These are phyloP conservation scores for Oreortyx pictus DNA, from an alignment of 2,797 vertebrate species.

Conservation along the genomic window DNA sequence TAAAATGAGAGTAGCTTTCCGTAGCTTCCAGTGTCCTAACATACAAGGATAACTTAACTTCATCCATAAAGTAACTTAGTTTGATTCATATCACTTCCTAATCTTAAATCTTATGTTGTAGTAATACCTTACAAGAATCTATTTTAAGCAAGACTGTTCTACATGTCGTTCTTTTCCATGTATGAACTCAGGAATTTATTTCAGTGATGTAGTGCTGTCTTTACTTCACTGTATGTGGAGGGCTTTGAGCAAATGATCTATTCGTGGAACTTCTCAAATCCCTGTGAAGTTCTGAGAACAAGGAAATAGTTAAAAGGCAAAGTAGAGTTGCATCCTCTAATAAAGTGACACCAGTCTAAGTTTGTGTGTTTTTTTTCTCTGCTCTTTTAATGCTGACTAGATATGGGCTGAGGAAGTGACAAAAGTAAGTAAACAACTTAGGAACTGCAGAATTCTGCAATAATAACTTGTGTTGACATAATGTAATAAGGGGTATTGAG, in stretches of 20 bases:
- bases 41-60: background rate
- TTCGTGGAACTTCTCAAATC: background rate
- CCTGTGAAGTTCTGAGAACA: background rate
- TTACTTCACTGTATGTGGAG: background rate
- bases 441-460: constrained; percentile 67
- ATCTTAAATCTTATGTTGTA: background rate
- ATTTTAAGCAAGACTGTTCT: background rate
- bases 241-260: background rate
- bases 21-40: background rate
- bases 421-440: constrained; percentile 91
- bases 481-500: background rate
- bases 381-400: constrained; percentile 86
- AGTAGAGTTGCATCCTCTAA: background rate
- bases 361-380: constrained; percentile 58
- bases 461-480: background rate
- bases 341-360: constrained; percentile 40
- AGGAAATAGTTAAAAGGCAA: background rate
- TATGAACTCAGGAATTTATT: background rate
- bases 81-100: background rate
- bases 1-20: constrained; percentile 16
- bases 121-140: background rate
- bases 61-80: background rate
- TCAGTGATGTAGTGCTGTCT: background rate
- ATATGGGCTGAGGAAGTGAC: constrained; percentile 96
- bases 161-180: background rate